A percentile compares a stretch with the other conserved stretches of the same genome.
Evolutionary conservation across 2,113 vertebrate species (phyloP).

Genomic region (Oncorhynchus kisutch): DNA sequence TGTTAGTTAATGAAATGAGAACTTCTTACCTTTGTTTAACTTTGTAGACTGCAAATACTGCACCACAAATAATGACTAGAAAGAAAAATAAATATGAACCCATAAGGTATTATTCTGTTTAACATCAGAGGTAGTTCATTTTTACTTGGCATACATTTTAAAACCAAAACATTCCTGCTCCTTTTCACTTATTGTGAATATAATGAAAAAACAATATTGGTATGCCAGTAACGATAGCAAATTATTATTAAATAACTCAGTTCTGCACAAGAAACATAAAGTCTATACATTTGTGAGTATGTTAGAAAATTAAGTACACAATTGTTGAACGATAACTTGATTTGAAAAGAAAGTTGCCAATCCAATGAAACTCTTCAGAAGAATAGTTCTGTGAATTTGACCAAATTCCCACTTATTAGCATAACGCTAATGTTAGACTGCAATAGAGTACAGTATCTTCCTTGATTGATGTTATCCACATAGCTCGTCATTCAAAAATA

Average conservation of each 20-base stretch:
- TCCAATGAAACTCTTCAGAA: neutral
- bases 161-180: neutral
- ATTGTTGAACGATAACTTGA: no score
- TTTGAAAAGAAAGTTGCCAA: neutral
- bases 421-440: neutral
- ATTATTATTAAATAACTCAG: no score
- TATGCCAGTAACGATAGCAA: no score
- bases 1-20: constrained; percentile 12
- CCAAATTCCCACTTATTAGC: neutral
- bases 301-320: no score
- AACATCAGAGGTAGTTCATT: neutral
- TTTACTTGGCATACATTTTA: neutral
- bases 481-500: neutral
- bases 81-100: neutral
- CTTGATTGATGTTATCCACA: neutral
- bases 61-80: rapidly evolving
- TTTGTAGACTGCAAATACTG: neutral
- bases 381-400: neutral
- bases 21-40: constrained; percentile 39
- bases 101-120: neutral
- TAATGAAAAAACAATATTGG: neutral
- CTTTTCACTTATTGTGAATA: neutral
- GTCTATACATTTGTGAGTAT: neutral
- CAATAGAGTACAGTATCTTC: neutral
- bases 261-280: neutral